These are phyloP conservation scores for Ceratosolen fusciceps DNA, from an alignment of 1,140 invertebrate species.

Conservation along the genomic window DNA sequence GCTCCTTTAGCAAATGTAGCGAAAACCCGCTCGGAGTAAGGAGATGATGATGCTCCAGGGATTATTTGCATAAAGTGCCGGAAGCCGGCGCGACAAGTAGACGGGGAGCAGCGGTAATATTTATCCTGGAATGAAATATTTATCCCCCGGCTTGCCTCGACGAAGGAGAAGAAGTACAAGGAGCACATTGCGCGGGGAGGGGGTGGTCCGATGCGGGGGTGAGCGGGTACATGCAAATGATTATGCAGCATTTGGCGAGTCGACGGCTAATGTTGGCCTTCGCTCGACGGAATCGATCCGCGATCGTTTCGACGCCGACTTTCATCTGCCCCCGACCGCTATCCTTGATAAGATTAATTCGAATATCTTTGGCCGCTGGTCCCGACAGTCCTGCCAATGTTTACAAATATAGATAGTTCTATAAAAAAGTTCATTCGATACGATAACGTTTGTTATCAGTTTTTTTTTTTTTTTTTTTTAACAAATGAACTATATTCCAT, in stretches of 20 bases:
- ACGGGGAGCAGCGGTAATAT: too few relatives aligned
- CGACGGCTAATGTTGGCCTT: too few relatives aligned
- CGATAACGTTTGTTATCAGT: not conserved
- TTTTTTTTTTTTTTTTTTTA: not conserved
- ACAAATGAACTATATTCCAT: not conserved
- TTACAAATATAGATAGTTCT: not conserved
- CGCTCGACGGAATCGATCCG: not conserved
- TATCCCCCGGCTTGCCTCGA: not conserved
- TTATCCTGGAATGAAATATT: not conserved
- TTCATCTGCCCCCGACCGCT: not conserved
- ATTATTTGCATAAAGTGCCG: constrained; percentile 58
- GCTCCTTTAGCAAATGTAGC: constrained; percentile 47
- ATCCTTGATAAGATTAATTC: not conserved
- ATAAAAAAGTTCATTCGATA: not conserved
- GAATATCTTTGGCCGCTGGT: not conserved
- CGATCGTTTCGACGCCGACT: not conserved
- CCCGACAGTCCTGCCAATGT: not conserved
- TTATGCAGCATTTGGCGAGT: not conserved
- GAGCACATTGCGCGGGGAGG: not conserved
- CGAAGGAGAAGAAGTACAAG: not conserved
- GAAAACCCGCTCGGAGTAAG: constrained; percentile 37
- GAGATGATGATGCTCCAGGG: not conserved
- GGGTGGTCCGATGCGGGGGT: too few relatives aligned
- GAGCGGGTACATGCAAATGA: not conserved
- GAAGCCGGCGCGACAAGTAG: constrained; percentile 46